Percentiles rank a stretch among this genome's conserved stretches.
Evolutionary conservation across 2,888 invertebrate genomes (phyloP).

Genomic region (Atherix ibis): DNA sequence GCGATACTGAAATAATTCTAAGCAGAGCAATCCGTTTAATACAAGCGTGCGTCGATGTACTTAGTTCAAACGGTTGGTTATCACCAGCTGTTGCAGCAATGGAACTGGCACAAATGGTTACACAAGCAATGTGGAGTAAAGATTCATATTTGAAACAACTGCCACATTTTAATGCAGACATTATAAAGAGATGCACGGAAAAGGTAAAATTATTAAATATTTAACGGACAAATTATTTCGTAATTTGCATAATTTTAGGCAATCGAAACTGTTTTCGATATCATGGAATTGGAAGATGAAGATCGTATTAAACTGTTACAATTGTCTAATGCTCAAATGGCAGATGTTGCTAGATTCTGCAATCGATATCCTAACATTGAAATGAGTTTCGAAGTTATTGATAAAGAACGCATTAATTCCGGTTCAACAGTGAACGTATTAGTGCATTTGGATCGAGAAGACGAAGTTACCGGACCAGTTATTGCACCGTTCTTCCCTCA

Average conservation of each 20-base stretch:
- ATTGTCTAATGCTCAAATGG: constrained; percentile 77
- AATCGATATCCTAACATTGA: constrained; percentile 99
- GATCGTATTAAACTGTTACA: constrained; percentile 65
- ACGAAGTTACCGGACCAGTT: constrained; percentile 91
- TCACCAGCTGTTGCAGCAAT: constrained; percentile 97
- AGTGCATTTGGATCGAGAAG: constrained; percentile 88
- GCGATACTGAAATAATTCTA: constrained; percentile 84
- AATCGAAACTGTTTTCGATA: constrained; percentile 59
- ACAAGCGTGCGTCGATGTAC: constrained; percentile 92
- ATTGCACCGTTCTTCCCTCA: constrained; percentile 97
- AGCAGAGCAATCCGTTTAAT: constrained; percentile 68
- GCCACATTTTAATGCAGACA: constrained; percentile 82
- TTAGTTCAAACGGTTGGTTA: constrained; percentile 94
- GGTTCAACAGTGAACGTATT: constrained; percentile 80
- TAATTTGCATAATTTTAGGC: constrained; percentile 22
- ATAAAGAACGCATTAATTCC: constrained; percentile 59
- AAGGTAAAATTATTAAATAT: constrained; percentile 34
- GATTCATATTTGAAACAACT: constrained; percentile 94
- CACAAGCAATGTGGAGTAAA: constrained; percentile 99
- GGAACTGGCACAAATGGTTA: constrained; percentile 99
- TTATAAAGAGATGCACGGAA: constrained; percentile 80
- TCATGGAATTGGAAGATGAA: constrained; percentile 72
- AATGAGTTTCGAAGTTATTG: constrained; percentile 76
- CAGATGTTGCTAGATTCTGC: constrained; percentile 96
- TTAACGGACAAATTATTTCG: not conserved